Evolutionary conservation across 2,888 invertebrate species (phyloP).

Genomic region (Melitaea athalia): DNA sequence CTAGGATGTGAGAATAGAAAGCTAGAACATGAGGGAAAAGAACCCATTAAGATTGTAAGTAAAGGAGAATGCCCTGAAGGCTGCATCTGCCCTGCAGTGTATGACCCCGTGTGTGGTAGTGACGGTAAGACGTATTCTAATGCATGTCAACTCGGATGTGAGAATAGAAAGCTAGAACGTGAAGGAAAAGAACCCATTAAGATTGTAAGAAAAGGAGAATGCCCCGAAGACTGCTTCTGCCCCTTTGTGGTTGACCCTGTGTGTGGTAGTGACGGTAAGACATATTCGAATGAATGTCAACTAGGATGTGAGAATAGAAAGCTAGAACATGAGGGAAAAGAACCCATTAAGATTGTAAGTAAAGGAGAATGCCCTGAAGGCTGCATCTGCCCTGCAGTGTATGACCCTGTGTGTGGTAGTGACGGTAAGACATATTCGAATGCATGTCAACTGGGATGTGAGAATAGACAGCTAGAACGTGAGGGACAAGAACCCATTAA

Average conservation of each 20-base stretch:
- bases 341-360: constrained; percentile 10
- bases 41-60: constrained; percentile 10
- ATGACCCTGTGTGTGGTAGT: constrained; percentile 44
- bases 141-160: constrained; percentile 40
- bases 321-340: not conserved
- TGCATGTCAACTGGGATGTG: constrained; percentile 40
- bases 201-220: constrained; percentile 41
- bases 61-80: constrained; percentile 28
- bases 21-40: not conserved
- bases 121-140: constrained; percentile 76
- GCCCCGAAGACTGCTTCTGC: constrained; percentile 43
- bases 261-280: constrained; percentile 39
- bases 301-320: constrained; percentile 39
- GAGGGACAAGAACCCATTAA: constrained; percentile 27
- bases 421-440: constrained; percentile 76
- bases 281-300: constrained; percentile 33
- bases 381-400: constrained; percentile 26
- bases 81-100: constrained; percentile 26
- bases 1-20: constrained; percentile 39
- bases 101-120: constrained; percentile 44
- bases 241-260: constrained; percentile 33
- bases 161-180: constrained; percentile 34
- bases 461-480: constrained; percentile 34
- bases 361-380: constrained; percentile 28
- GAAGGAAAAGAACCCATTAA: constrained; percentile 27